A percentile compares a stretch with the other conserved stretches of the same genome.
phyloP scores from a whole-genome alignment of 1,140 invertebrate species.

The Drosophila subpulchrella region DNA sequence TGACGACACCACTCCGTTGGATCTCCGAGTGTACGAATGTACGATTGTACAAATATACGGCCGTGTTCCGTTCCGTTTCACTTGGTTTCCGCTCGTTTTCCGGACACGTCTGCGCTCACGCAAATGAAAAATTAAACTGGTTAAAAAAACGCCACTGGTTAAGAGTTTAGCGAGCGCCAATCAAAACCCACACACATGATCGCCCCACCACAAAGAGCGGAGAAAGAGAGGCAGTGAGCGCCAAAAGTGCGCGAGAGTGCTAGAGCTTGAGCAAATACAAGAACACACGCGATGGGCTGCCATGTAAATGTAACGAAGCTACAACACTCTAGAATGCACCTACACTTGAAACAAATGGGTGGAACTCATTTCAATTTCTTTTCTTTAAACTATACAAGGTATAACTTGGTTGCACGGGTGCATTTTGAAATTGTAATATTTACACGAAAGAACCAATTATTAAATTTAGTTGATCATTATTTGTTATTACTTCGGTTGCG shows the following conservation, averaged over 20 bases:
- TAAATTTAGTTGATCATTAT: too few relatives aligned
- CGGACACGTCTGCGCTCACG: conserved; percentile 68
- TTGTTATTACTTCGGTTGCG: too few relatives aligned
- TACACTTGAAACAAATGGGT: neutral
- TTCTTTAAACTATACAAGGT: too few relatives aligned
- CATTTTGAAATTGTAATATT: too few relatives aligned
- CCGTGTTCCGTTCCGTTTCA: conserved; percentile 17
- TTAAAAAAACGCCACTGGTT: conserved; percentile 51
- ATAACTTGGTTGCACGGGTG: too few relatives aligned
- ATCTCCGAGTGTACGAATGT: conserved; percentile 12
- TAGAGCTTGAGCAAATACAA: conserved; percentile 67
- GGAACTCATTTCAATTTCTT: too few relatives aligned
- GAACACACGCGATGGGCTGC: conserved; percentile 24
- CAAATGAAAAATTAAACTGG: conserved; percentile 75
- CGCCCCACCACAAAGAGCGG: conserved; percentile 18
- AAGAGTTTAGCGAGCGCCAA: conserved; percentile 63
- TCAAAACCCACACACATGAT: conserved; percentile 51
- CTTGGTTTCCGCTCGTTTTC: conserved; percentile 38
- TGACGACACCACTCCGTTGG: conserved; percentile 31
- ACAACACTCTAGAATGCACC: conserved; percentile 45
- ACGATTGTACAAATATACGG: neutral
- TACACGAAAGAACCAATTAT: too few relatives aligned
- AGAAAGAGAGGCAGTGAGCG: neutral
- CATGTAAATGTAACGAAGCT: conserved; percentile 58
- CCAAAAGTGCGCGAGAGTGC: conserved; percentile 42